Evolutionary conservation across 2,797 vertebrate species (phyloP).

Genomic region (Hirundo rustica): DNA sequence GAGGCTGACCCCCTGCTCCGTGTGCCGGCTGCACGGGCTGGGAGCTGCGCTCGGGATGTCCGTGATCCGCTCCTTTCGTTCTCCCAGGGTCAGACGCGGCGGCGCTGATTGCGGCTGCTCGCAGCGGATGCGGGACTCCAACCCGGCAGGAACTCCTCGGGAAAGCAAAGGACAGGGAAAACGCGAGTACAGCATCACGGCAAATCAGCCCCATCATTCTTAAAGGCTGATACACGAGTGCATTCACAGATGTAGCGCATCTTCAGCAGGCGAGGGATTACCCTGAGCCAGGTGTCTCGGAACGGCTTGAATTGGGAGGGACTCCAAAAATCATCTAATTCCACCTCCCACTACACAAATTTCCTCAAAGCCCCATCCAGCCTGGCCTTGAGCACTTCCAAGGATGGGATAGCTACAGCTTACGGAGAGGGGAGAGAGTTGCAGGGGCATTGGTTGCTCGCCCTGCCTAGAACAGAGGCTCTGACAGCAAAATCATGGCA

Average conservation of each 20-base stretch:
- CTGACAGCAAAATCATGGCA: not conserved
- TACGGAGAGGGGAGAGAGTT: not conserved
- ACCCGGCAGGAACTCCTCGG: not conserved
- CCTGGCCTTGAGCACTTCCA: not conserved
- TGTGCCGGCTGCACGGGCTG: not conserved
- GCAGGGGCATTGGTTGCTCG: not conserved
- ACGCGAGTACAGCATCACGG: rapidly evolving
- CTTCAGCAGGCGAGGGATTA: rapidly evolving
- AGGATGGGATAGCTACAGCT: not conserved
- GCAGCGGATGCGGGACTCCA: not conserved
- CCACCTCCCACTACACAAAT: not conserved
- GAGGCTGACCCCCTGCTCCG: not conserved
- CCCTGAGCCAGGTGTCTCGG: not conserved
- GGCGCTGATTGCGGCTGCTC: not conserved
- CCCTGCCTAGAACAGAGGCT: not conserved
- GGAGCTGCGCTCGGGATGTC: not conserved
- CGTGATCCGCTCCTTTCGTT: not conserved
- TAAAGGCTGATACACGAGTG: not conserved
- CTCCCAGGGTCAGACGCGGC: not conserved
- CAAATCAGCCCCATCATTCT: not conserved
- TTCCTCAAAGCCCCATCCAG: not conserved
- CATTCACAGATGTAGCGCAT: rapidly evolving
- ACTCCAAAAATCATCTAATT: not conserved
- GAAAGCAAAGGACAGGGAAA: not conserved
- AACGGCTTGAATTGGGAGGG: not conserved